phyloP scores from a whole-genome alignment of 1,140 invertebrate genomes.

The Calephelis virginiensis region DNA sequence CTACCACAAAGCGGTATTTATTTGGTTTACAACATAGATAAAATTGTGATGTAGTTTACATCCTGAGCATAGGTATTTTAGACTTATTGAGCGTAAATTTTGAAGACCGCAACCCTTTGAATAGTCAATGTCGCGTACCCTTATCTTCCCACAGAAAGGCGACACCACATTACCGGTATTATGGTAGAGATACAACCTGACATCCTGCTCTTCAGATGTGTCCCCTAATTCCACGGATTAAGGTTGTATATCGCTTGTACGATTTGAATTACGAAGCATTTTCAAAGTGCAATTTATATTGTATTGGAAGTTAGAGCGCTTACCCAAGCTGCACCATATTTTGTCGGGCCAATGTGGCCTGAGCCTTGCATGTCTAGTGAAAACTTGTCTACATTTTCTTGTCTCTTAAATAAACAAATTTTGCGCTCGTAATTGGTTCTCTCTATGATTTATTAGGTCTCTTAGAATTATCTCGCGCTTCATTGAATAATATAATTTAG shows the following conservation, averaged over 20 bases:
- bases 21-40: constrained; percentile 31
- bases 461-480: too few species aligned
- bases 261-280: constrained; percentile 60
- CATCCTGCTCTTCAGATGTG: constrained; percentile 39
- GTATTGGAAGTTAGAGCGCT: constrained; percentile 75
- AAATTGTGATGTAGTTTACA: constrained; percentile 47
- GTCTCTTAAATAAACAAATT: constrained; percentile 51
- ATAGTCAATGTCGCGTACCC: constrained; percentile 77
- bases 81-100: constrained; percentile 77
- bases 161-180: constrained; percentile 78
- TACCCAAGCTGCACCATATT: constrained; percentile 71
- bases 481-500: too few species aligned
- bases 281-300: constrained; percentile 78
- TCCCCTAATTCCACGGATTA: constrained; percentile 47
- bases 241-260: constrained; percentile 55
- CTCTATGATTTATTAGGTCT: not conserved
- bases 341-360: constrained; percentile 65
- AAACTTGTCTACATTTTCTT: constrained; percentile 61
- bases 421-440: constrained; percentile 59
- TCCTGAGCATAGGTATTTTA: constrained; percentile 63
- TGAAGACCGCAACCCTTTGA: constrained; percentile 77
- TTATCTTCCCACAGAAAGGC: constrained; percentile 77
- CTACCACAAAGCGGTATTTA: constrained; percentile 5
- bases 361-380: constrained; percentile 54
- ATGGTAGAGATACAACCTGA: constrained; percentile 47